These are phyloP conservation scores for Oryzias dopingdopingensis DNA, from an alignment of 2,797 vertebrate genomes.

Conservation along the genomic window DNA sequence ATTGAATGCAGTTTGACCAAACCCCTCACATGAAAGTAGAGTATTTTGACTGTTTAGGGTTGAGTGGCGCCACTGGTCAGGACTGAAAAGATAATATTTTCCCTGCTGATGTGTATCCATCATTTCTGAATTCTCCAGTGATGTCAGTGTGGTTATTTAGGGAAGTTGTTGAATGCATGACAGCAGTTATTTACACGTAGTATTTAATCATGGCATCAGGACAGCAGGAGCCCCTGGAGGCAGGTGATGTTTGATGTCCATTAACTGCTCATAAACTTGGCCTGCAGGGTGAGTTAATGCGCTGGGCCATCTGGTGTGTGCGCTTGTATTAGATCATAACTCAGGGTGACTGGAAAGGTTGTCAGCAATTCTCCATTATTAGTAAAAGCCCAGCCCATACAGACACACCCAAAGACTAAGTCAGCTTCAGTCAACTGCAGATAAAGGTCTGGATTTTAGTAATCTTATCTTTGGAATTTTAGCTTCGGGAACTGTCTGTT, in stretches of 20 bases:
- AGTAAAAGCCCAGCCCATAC: constrained; percentile 4
- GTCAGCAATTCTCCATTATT: constrained; percentile 40
- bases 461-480: no score
- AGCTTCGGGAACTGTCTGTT: no score
- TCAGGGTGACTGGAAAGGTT: constrained; percentile 25
- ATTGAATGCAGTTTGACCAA: no score
- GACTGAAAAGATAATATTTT: no score
- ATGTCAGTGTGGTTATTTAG: no score
- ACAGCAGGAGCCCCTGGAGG: not conserved
- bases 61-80: no score
- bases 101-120: no score
- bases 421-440: not conserved
- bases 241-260: constrained; percentile 28
- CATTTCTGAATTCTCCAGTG: no score
- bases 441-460: not conserved
- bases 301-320: constrained; percentile 37
- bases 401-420: constrained; percentile 8
- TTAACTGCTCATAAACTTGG: constrained; percentile 58
- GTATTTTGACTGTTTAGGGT: no score
- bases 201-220: not conserved
- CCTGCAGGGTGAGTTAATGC: constrained; percentile 53
- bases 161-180: no score
- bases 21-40: no score
- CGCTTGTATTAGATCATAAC: constrained; percentile 33
- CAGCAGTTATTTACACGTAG: not conserved